Conservation (phyloP, 2,797 vertebrate genomes). For the Tragelaphus oryx region DNA sequence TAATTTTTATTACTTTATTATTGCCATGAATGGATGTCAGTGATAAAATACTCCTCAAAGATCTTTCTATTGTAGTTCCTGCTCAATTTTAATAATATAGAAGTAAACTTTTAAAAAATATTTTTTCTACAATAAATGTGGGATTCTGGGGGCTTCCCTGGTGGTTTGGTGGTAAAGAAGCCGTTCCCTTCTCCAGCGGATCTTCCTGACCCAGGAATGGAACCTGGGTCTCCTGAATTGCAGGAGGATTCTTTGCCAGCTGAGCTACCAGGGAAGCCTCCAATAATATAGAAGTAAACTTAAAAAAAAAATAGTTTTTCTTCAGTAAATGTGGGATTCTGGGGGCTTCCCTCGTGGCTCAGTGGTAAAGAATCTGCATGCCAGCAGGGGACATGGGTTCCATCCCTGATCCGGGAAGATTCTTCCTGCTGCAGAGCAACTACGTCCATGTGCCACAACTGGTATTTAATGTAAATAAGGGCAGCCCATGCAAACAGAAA, state of each 20-base stretch:
- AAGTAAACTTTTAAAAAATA: neutral
- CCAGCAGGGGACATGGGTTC: neutral
- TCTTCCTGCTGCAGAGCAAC: neutral
- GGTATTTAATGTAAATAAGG: constrained; percentile 11
- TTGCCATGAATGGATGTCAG: neutral
- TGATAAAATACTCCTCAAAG: neutral
- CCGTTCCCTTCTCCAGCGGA: neutral
- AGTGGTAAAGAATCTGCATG: neutral
- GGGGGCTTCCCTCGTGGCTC: neutral
- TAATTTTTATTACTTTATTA: neutral
- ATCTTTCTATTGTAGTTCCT: neutral
- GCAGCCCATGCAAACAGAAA: neutral
- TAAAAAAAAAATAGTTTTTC: neutral
- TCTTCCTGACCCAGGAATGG: neutral
- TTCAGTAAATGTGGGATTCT: neutral
- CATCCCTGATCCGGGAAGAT: neutral
- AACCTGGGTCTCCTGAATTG: neutral
- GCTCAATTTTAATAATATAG: neutral
- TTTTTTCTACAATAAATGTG: neutral
- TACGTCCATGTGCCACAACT: neutral
- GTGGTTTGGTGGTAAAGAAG: neutral
- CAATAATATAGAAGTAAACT: neutral
- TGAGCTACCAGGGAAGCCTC: neutral
- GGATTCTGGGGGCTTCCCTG: neutral
- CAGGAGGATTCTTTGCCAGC: neutral